Percentiles rank a stretch among this genome's conserved stretches.
Evolutionary conservation across 92 coral and sea anemone genomes (phyloP).

Genomic region (Palythoa caribaeorum): DNA sequence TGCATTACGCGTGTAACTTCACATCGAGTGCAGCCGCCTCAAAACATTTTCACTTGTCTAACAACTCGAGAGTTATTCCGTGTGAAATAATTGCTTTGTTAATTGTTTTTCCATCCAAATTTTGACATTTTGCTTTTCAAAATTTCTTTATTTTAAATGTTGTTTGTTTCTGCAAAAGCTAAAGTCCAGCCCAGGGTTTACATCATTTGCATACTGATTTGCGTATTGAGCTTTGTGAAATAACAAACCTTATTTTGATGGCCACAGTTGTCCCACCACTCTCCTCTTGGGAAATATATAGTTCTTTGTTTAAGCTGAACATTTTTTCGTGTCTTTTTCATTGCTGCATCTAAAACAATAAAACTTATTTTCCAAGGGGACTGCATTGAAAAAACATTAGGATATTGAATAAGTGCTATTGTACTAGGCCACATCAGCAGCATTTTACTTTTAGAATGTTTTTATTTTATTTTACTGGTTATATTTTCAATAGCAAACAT

Average conservation of each 20-base stretch:
- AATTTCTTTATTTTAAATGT: not conserved
- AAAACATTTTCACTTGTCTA: not conserved
- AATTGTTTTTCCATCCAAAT: not conserved
- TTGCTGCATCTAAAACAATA: too few species aligned
- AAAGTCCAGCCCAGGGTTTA: slow-evolving; percentile 14
- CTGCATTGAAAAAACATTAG: too few species aligned
- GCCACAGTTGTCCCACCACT: too few species aligned
- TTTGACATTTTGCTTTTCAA: not conserved
- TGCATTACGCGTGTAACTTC: not conserved
- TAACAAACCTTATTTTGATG: too few species aligned
- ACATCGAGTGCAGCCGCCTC: not conserved
- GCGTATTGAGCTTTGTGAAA: not conserved
- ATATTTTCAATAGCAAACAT: not conserved
- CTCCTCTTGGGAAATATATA: too few species aligned
- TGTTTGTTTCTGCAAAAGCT: not conserved
- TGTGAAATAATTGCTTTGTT: not conserved
- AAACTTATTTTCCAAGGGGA: too few species aligned
- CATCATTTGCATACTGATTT: slow-evolving; percentile 36
- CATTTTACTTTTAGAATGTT: not conserved
- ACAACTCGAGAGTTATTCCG: not conserved
- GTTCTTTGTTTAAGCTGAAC: not conserved
- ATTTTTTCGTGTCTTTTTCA: too few species aligned
- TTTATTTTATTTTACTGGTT: not conserved
- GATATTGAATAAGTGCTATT: too few species aligned
- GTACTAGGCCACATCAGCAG: too few species aligned